A percentile compares a stretch with the other conserved stretches of the same genome.
Evolutionary conservation across 1,140 invertebrate species (phyloP).

Genomic region (Drosophila guanche): DNA sequence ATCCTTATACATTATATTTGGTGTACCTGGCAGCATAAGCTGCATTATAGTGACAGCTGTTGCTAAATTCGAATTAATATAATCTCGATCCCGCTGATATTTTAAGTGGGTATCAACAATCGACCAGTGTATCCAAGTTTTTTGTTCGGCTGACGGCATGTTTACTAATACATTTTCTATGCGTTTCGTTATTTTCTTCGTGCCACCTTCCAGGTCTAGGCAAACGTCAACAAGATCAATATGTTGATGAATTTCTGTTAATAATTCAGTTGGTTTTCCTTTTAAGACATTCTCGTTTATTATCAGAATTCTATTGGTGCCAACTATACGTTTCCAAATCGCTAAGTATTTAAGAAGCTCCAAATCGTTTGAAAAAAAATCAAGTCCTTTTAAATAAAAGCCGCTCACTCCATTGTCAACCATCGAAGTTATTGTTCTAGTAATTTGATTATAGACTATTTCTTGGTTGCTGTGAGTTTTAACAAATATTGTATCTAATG

Average conservation of each 20-base stretch:
- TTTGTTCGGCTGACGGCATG: conserved; percentile 71
- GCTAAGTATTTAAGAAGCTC: conserved; percentile 85
- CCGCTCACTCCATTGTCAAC: conserved; percentile 88
- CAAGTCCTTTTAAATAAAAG: conserved; percentile 90
- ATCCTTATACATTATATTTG: conserved; percentile 92
- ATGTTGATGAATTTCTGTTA: conserved; percentile 85
- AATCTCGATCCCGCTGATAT: background rate
- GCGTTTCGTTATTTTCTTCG: conserved; percentile 85
- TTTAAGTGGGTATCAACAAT: conserved; percentile 84
- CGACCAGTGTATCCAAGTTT: conserved; percentile 91
- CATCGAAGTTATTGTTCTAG: conserved; percentile 88
- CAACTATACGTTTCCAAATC: conserved; percentile 88
- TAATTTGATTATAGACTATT: conserved; percentile 27
- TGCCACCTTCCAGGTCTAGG: conserved; percentile 86
- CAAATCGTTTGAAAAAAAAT: conserved; percentile 84
- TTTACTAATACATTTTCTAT: conserved; percentile 86
- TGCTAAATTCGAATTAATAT: conserved; percentile 81
- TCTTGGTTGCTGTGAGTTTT: background rate
- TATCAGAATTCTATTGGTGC: conserved; percentile 87
- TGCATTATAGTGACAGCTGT: conserved; percentile 87
- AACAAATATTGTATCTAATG: conserved; percentile 82
- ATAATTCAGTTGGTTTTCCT: conserved; percentile 76
- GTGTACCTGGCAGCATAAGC: conserved; percentile 91
- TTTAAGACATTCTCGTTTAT: conserved; percentile 86
- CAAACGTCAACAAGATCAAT: conserved; percentile 90